Base-by-base conservation (phyloP, 2,113 vertebrate genomes). In the Scomber japonicus region DNA sequence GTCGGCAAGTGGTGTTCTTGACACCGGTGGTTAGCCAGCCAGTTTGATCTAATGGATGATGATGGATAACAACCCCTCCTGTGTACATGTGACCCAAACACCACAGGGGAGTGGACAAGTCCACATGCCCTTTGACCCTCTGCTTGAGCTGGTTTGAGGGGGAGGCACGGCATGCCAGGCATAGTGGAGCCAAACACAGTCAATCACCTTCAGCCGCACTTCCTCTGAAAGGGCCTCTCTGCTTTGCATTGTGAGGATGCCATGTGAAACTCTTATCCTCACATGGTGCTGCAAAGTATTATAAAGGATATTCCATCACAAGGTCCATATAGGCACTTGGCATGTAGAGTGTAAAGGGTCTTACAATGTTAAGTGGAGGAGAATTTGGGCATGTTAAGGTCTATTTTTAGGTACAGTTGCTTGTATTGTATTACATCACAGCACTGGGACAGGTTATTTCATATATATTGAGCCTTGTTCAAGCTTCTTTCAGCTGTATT, bases 31-130 rank as follows among this genome's bases (percentile, higher is more conserved):
- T 86, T 77, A 71, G 55, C 59, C 65, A 64, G 71, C 68, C 48
- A 44, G 45, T 74, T 64, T 65, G 77, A 86, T 76, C 67, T 91
- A 90, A 88, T 88, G 71, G 78, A 83, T 71, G 80, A 54, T 91
- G 90, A 92, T 71, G 51, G 89, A 90, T 81, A 57, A 71, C 71
- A 78, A 54, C 35, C 62, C 75, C 60, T 54, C 75, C 74, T 54
- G 59, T 64, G 71, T 71, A 82, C 86, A 91, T 85, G 89, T 90
- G 90, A 91, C 88, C 88, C 57, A 49, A 46, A 67, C 86, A 87
- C 82, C 67, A 35, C 82, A 77, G 83, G 81, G 71, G 77, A 83
- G 77, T 55, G 81, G 76, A 66, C 51, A 74, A 80, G 83, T 81
- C 81, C 83, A 65, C 74, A 45, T 80, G 81, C 9, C 74, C 85